A percentile compares a stretch with the other conserved stretches of the same genome.
phyloP scores from a whole-genome alignment of 2,797 vertebrate species.

The Pangasius larnaudii region DNA sequence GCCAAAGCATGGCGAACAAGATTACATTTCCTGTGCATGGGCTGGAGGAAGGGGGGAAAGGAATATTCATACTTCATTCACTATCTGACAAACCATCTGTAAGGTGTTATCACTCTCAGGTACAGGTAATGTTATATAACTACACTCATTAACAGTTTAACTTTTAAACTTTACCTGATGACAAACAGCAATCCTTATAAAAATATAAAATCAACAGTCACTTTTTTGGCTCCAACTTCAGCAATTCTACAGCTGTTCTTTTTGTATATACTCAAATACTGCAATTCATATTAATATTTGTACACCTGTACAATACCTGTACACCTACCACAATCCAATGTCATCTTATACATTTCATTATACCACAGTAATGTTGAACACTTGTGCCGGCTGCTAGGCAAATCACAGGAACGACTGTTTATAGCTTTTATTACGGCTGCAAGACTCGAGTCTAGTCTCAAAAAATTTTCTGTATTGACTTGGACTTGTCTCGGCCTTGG shows the following conservation, averaged over 20 bases:
- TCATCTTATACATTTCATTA: not conserved
- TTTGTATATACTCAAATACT: not conserved
- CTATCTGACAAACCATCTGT: slow-evolving; percentile 16
- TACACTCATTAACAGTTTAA: not conserved
- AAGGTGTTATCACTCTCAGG: not conserved
- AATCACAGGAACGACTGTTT: not conserved
- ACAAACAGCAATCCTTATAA: not conserved
- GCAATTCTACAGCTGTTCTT: not conserved
- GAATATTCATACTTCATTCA: slow-evolving; percentile 1
- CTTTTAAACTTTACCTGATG: not conserved
- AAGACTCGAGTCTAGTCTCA: not conserved
- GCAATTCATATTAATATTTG: not conserved
- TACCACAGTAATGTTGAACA: not conserved
- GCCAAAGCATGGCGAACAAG: slow-evolving; percentile 33
- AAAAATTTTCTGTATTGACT: not conserved
- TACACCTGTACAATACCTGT: not conserved
- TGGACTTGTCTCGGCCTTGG: not conserved
- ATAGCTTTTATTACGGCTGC: not conserved
- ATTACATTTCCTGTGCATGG: slow-evolving; percentile 41
- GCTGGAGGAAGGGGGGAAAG: no score
- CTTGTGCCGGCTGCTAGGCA: not conserved
- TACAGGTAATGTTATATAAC: not conserved
- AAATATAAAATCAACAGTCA: not conserved
- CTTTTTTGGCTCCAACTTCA: not conserved
- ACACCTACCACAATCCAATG: not conserved